These are phyloP conservation scores for Spheniscus humboldti DNA, from an alignment of 2,797 vertebrate species.

Conservation along the genomic window DNA sequence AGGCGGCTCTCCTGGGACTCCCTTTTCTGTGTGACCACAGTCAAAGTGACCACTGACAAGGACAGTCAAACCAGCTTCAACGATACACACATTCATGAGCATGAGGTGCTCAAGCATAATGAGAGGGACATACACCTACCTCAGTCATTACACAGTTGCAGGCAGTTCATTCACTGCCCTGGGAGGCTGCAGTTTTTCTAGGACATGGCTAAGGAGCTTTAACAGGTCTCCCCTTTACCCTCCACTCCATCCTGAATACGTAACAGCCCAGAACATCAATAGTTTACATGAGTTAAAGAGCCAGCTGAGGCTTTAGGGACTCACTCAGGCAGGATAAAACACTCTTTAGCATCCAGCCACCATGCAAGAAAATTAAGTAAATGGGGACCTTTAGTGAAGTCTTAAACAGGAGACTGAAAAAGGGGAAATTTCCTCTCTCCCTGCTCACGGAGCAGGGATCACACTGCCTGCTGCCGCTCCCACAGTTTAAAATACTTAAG, in stretches of 20 bases:
- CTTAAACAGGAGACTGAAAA: background rate
- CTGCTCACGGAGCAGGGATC: constrained; percentile 13
- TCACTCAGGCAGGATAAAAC: constrained; percentile 22
- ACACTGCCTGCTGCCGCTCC: constrained; percentile 38
- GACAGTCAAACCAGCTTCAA: background rate
- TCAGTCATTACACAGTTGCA: background rate
- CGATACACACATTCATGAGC: background rate
- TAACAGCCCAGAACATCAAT: constrained; percentile 20
- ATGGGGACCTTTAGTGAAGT: background rate
- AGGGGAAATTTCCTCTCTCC: constrained; percentile 7
- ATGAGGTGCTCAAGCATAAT: background rate
- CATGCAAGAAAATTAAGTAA: background rate
- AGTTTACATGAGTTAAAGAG: constrained; percentile 17
- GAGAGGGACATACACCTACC: background rate
- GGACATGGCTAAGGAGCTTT: background rate
- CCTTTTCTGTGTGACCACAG: background rate
- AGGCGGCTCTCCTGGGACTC: background rate
- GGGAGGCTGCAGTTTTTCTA: background rate
- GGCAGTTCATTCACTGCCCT: background rate
- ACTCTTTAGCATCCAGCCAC: background rate
- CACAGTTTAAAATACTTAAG: constrained; percentile 68
- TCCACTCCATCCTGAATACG: background rate
- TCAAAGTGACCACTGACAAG: background rate
- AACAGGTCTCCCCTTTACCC: constrained; percentile 13
- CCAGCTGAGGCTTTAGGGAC: constrained; percentile 26